A percentile compares a stretch with the other conserved stretches of the same genome.
These are phyloP conservation scores for Eubucco bourcierii DNA, from an alignment of 2,113 vertebrate species.

Conservation along the genomic window DNA sequence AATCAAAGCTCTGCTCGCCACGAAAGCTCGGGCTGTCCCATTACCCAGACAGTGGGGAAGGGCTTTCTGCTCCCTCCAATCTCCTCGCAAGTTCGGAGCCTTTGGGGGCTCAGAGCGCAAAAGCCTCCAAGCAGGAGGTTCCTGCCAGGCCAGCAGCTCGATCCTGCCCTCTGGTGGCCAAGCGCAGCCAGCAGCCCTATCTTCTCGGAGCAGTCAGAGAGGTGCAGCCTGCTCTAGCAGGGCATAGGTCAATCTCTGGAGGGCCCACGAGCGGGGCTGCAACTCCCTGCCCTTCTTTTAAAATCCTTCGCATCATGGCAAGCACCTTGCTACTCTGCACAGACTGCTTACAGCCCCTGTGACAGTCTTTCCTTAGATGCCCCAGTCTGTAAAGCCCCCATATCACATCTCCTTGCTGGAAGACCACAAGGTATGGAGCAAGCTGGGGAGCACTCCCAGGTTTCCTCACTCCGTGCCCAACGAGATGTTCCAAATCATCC, in stretches of 20 bases:
- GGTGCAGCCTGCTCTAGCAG: neutral
- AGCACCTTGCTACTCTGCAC: neutral
- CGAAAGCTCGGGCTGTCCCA: neutral
- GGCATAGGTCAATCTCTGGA: neutral
- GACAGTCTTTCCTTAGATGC: neutral
- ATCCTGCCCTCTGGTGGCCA: conserved; percentile 55
- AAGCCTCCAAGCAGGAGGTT: rapidly evolving
- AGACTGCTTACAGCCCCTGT: neutral
- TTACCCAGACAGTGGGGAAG: neutral
- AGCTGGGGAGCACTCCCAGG: neutral
- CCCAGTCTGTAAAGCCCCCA: neutral
- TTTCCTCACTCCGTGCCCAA: neutral
- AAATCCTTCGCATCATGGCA: neutral
- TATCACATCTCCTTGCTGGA: rapidly evolving
- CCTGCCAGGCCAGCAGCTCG: conserved; percentile 15
- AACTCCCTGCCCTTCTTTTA: neutral
- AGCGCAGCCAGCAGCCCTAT: rapidly evolving
- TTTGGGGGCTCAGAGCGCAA: rapidly evolving
- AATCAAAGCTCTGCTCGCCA: neutral
- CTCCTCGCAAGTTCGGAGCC: neutral
- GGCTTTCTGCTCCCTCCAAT: rapidly evolving
- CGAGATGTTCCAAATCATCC: rapidly evolving
- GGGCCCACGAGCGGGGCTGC: neutral
- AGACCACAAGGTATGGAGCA: neutral
- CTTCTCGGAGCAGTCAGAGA: rapidly evolving